phyloP scores from a whole-genome alignment of 2,113 vertebrate species.

The Drymodes brunneopygia region DNA sequence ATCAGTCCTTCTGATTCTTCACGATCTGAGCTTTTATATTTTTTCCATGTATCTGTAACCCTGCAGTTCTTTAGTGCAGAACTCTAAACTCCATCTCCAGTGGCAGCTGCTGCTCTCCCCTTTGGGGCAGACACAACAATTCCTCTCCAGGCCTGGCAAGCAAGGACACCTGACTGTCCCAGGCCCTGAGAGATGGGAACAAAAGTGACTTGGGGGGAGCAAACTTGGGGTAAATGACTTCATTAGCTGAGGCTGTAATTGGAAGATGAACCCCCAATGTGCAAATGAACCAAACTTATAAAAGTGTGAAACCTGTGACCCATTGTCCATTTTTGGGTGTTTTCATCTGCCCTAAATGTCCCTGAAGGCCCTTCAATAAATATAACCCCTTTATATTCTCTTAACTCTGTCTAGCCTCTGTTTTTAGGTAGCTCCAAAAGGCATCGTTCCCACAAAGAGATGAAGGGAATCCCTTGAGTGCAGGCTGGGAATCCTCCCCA shows the following conservation, averaged over 20 bases:
- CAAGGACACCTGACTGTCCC: not conserved
- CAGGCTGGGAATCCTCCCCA: not conserved
- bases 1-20: not conserved
- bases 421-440: not conserved
- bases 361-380: not conserved
- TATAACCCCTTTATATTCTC: not conserved
- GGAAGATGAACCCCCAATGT: not conserved
- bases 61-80: not conserved
- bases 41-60: fast-evolving
- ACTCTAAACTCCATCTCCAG: not conserved
- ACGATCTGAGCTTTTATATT: fast-evolving
- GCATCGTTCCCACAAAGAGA: not conserved
- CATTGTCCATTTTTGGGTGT: not conserved
- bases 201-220: not conserved
- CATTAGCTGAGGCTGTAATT: not conserved
- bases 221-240: not conserved
- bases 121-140: not conserved
- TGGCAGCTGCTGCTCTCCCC: not conserved
- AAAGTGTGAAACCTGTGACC: not conserved
- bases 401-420: not conserved
- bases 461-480: not conserved
- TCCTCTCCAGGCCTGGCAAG: not conserved
- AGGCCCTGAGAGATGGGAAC: not conserved
- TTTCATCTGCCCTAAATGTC: not conserved
- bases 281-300: not conserved